These are phyloP conservation scores for Xerus rutilus DNA, from an alignment of 2,797 vertebrate species.

Conservation along the genomic window DNA sequence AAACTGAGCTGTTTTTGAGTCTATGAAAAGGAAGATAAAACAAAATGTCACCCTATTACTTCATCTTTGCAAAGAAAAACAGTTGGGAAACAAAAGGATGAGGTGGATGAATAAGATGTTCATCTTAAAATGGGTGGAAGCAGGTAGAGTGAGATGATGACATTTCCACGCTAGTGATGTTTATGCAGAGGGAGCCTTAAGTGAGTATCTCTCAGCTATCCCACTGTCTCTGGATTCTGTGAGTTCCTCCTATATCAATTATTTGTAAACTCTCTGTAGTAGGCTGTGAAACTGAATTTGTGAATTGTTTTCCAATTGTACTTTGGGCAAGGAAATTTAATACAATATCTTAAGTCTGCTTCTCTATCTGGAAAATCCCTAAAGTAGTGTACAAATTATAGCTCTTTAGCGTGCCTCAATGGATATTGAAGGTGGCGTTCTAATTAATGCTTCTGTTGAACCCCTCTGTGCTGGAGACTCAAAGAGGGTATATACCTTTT, in stretches of 20 bases:
- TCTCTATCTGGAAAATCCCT: background rate
- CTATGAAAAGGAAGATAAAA: background rate
- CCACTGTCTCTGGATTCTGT: background rate
- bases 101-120: background rate
- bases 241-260: background rate
- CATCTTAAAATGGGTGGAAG: background rate
- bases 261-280: background rate
- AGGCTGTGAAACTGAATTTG: background rate
- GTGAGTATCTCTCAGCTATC: background rate
- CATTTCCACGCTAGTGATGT: background rate
- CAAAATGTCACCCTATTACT: background rate
- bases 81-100: background rate
- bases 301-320: background rate
- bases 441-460: background rate
- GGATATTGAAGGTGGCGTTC: background rate
- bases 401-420: background rate
- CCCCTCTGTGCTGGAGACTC: background rate
- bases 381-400: background rate
- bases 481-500: background rate
- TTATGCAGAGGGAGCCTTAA: background rate
- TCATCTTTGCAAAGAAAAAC: slow-evolving; percentile 38
- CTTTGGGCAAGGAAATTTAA: background rate
- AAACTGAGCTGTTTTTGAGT: slow-evolving; percentile 28
- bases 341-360: background rate
- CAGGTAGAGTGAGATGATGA: background rate